Evolutionary conservation across 2,113 vertebrate genomes (phyloP), one percentile per base, ranked within the genome.

Genomic region (Onychorhynchus coronatus): DNA sequence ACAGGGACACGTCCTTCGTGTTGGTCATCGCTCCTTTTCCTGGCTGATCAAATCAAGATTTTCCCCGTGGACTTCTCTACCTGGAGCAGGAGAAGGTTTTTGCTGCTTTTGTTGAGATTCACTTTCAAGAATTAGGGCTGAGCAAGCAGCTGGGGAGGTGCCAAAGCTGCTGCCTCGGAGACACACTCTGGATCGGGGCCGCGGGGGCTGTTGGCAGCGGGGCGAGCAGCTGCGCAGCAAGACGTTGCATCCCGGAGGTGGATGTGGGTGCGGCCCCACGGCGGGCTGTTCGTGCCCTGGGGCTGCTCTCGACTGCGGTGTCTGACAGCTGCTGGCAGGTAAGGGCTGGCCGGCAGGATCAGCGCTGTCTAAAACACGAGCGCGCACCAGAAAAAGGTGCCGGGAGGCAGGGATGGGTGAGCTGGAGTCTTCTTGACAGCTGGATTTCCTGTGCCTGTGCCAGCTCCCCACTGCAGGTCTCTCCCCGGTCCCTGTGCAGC

Each of bases 321-420:
- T 96, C 96, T 97, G 97, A 95, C 96, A 92, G 92, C 92, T 78
- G 88, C 83, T 58, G 97, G 92, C 97, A 97, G 97, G 97, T 96
- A 90, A 75, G 89, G 95, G 92, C 97, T 79, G 84, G 96, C 85
- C 84, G 10, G 63, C 79, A 90, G 96, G 89, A 96, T 80, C 85
- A 44, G 65, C 8, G 42, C 83, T 65, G 92, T 96, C 95, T 97
- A 82, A 85, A 97, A 73, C 47, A 56, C 84, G 47, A 95, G 89
- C 3, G 63, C 24, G 5, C 93, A 68, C 90, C 84, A 96, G 72
- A 95, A 89, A 89, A 50, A 63, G 94, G 72, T 62, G 94, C 96
- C 61, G 30, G 17, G 15, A 73, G 97, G 91, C 78, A 97, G 91
- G 97, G 97, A 75, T 90, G 89, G 96, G 96, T 30, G 2, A 71